phyloP scores from a whole-genome alignment of 2,797 vertebrate species.

The Schizopygopsis pylzovi region DNA sequence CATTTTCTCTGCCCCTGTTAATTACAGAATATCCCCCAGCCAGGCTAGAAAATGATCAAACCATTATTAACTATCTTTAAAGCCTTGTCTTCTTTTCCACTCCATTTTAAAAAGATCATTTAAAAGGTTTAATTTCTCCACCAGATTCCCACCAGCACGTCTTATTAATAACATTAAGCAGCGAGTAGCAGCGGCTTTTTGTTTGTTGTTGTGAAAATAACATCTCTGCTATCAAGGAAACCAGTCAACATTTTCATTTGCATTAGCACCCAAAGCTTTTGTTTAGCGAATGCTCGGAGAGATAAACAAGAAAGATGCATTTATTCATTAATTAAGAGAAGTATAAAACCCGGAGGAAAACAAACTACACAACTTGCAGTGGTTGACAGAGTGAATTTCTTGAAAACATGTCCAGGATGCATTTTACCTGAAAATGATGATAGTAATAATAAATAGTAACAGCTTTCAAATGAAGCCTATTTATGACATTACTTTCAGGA shows the following conservation, averaged over 20 bases:
- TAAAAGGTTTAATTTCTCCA: neutral
- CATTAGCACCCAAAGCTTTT: constrained; percentile 1
- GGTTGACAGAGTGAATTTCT: neutral
- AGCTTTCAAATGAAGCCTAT: neutral
- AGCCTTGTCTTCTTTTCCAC: constrained; percentile 1
- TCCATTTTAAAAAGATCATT: constrained; percentile 23
- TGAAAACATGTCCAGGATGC: neutral
- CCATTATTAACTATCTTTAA: constrained; percentile 45
- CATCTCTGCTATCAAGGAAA: neutral
- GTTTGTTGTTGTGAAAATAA: constrained; percentile 19
- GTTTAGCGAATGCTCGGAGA: neutral
- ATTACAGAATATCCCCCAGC: constrained; percentile 45
- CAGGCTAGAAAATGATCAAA: constrained; percentile 38
- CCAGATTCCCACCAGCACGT: neutral
- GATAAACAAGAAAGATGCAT: constrained; percentile 14
- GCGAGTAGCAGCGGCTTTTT: constrained; percentile 34
- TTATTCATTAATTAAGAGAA: neutral
- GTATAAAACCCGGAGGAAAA: neutral
- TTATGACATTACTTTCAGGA: neutral
- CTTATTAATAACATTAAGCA: constrained; percentile 13
- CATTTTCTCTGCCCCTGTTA: constrained; percentile 43
- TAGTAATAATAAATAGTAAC: neutral
- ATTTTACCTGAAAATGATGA: neutral
- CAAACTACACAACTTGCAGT: neutral
- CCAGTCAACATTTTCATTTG: constrained; percentile 19